Percentiles rank a stretch among this genome's conserved stretches.
These are phyloP conservation scores for Monochamus alternatus DNA, from an alignment of 2,888 invertebrate genomes.

Conservation along the genomic window DNA sequence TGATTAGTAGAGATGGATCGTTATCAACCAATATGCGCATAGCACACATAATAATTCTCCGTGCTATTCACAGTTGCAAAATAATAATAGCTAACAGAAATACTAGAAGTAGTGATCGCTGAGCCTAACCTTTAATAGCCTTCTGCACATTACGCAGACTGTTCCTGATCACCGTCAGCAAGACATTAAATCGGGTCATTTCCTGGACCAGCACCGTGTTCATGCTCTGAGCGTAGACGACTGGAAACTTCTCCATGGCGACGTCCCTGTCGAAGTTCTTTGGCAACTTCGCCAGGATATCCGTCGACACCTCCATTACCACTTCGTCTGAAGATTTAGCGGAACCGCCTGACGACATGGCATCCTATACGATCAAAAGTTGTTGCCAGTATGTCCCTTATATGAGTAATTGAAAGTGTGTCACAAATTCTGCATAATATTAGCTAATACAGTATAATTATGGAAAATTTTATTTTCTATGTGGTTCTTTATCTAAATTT, in stretches of 20 bases:
- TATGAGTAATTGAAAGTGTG: too few species aligned
- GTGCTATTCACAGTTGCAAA: too few species aligned
- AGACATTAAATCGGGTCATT: slow-evolving; percentile 84
- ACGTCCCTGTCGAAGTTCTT: slow-evolving; percentile 78
- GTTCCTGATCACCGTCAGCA: slow-evolving; percentile 81
- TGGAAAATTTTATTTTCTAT: too few species aligned
- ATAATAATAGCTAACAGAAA: slow-evolving; percentile 34
- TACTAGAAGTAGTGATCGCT: slow-evolving; percentile 11
- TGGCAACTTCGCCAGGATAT: slow-evolving; percentile 86
- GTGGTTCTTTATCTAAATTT: too few species aligned
- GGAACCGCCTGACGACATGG: slow-evolving; percentile 75
- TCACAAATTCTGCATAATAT: too few species aligned
- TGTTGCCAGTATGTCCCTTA: too few species aligned
- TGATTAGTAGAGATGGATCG: too few species aligned
- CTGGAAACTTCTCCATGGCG: slow-evolving; percentile 81
- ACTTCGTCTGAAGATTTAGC: slow-evolving; percentile 85
- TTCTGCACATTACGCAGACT: slow-evolving; percentile 87
- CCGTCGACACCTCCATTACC: slow-evolving; percentile 84
- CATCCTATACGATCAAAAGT: slow-evolving; percentile 72
- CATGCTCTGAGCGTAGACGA: slow-evolving; percentile 90
- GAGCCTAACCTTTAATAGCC: slow-evolving; percentile 85
- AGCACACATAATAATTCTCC: too few species aligned
- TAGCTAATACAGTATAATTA: too few species aligned
- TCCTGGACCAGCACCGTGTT: slow-evolving; percentile 94
- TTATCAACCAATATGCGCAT: too few species aligned